Evolutionary conservation across 2,888 invertebrate species (phyloP), one percentile per base, ranked within the genome.

Genomic region (Agrochola litura): DNA sequence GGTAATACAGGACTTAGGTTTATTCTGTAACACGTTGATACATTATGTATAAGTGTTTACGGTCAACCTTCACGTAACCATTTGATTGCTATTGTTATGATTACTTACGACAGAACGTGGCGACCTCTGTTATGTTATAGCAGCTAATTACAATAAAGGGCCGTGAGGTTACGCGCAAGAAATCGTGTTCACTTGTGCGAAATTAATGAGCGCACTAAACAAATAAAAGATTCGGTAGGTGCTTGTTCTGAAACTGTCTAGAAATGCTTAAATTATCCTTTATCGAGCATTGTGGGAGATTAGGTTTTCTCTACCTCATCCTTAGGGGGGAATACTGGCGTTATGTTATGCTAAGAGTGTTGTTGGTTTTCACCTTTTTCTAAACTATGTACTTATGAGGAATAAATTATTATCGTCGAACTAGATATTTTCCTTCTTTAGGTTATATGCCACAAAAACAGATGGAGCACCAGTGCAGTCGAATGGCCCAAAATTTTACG

Each of bases 11-110:
- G n/a, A 60, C n/a, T 74, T 41, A 1, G 67, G 22, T 46, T 78
- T 54, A 52, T n/a, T 37, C 30, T n/a, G 30, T 22, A 16, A 46
- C 37, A 69, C 43, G 37, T n/a, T 46, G 46, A 81, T 81, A 67
- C 46, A 43, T n/a, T 30, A 30, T 30, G n/a, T 77, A 58, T 68
- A 66, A 49, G 46, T 69, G 52, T 72, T 82, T 70, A 74, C 25
- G 30, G 69, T 8, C 68, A 83, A 72, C 87, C 87, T 83, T 87
- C 79, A 70, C 65, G 71, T 69, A 77, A 76, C 68, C 77, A 79
- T 85, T 83, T 77, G 79, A 87, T 83, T 87, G 73, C 71, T 74
- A 83, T 87, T 87, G 83, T 87, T 81, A 76, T 81, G 81, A 85
- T 85, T 79, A 77, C 67, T 79, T 83, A 63, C 68, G 75, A 79